phyloP scores from a whole-genome alignment of 1,140 invertebrate species.

The Rhynchophorus ferrugineus region DNA sequence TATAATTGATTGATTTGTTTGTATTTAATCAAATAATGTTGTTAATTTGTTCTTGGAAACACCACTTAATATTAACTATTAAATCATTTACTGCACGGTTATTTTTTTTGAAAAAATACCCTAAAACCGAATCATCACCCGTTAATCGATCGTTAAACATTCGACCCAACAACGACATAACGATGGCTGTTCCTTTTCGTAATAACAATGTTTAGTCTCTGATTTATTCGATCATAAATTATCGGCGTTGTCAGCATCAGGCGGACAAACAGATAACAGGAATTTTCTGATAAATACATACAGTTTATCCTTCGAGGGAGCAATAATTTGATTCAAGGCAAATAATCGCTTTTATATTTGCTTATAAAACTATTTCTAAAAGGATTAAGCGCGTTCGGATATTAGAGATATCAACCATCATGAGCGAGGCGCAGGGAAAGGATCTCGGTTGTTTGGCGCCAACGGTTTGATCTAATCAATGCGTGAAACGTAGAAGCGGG shows the following conservation, averaged over 20 bases:
- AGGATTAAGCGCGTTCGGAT: constrained; percentile 8
- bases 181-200: too few relatives aligned
- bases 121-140: constrained; percentile 4
- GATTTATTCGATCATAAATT: constrained; percentile 19
- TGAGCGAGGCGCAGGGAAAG: too few relatives aligned
- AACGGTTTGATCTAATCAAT: too few relatives aligned
- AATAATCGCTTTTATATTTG: constrained; percentile 10
- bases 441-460: too few relatives aligned
- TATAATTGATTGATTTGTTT: too few relatives aligned
- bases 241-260: constrained; percentile 5
- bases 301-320: constrained; percentile 15
- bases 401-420: too few relatives aligned
- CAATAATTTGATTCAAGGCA: constrained; percentile 12
- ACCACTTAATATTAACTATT: neutral
- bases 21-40: too few relatives aligned
- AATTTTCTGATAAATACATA: constrained; percentile 19
- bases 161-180: too few relatives aligned
- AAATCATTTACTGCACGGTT: too few relatives aligned
- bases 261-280: constrained; percentile 11
- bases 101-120: too few relatives aligned
- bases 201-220: constrained; percentile 20
- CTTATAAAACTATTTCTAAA: constrained; percentile 10
- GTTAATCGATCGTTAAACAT: constrained; percentile 4
- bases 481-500: too few relatives aligned
- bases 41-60: neutral